Evolutionary conservation across 2,113 vertebrate species (phyloP).

Genomic region (Sebastes fasciatus): DNA sequence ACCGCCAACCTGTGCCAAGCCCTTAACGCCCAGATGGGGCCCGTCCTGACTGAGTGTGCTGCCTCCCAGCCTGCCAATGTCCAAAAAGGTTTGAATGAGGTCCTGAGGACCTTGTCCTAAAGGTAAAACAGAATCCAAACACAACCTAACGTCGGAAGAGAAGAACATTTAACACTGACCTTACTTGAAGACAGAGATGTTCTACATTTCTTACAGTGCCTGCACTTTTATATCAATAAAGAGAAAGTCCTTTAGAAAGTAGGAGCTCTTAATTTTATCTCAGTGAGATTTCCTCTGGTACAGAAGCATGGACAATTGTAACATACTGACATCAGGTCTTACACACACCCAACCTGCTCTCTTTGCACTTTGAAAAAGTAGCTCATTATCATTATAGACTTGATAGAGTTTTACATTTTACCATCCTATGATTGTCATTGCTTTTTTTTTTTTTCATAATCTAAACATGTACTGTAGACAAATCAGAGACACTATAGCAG

Average conservation of each 20-base stretch:
- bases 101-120: constrained; percentile 81
- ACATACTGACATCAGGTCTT: constrained; percentile 75
- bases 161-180: constrained; percentile 64
- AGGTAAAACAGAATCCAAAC: constrained; percentile 37
- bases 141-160: constrained; percentile 35
- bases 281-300: constrained; percentile 71
- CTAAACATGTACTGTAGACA: constrained; percentile 68
- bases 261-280: constrained; percentile 67
- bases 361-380: constrained; percentile 84
- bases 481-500: constrained; percentile 67
- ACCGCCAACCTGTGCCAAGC: constrained; percentile 87
- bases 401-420: constrained; percentile 49
- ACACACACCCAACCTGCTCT: constrained; percentile 73
- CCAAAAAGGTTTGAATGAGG: constrained; percentile 86
- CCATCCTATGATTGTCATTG: constrained; percentile 50
- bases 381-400: constrained; percentile 64
- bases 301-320: constrained; percentile 51
- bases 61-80: constrained; percentile 86
- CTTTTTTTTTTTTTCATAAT: constrained; percentile 55
- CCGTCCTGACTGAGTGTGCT: constrained; percentile 82
- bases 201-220: constrained; percentile 82
- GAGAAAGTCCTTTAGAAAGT: constrained; percentile 59
- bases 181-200: constrained; percentile 81
- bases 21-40: constrained; percentile 90
- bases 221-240: constrained; percentile 79